phyloP scores from a whole-genome alignment of 23 tunicate genomes.

The Diplosoma virens region DNA sequence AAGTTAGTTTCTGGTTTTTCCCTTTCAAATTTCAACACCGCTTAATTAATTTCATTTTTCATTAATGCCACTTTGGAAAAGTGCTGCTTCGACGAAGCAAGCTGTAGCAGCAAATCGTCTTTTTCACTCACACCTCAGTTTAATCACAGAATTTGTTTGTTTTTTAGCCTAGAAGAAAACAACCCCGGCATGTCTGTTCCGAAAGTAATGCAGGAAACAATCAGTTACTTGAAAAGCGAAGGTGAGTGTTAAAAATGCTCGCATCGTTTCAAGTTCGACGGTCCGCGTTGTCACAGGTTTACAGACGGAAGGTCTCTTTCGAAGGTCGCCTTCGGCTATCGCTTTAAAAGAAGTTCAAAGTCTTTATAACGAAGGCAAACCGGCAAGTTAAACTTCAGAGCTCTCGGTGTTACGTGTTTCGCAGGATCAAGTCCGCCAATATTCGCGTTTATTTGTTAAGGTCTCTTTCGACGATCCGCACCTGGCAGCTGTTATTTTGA shows the following conservation, averaged over 20 bases:
- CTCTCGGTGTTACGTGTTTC: background rate
- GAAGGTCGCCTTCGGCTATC: slow-evolving; percentile 78
- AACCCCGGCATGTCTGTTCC: slow-evolving; percentile 80
- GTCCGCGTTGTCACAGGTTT: slow-evolving; percentile 38
- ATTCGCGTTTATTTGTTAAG: slow-evolving; percentile 25
- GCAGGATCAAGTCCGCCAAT: background rate
- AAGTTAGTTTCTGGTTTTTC: too few species aligned
- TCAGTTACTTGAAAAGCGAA: slow-evolving; percentile 41
- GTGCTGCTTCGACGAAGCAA: background rate
- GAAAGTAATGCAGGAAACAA: slow-evolving; percentile 76
- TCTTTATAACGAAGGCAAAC: slow-evolving; percentile 62
- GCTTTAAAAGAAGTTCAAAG: slow-evolving; percentile 67
- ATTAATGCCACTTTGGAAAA: too few species aligned
- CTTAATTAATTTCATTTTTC: too few species aligned
- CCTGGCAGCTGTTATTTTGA: slow-evolving; percentile 79
- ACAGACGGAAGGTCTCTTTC: slow-evolving; percentile 65
- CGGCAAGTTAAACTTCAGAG: slow-evolving; percentile 35
- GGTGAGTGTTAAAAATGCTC: slow-evolving; percentile 37
- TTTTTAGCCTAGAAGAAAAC: slow-evolving; percentile 69
- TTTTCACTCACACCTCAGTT: too few species aligned
- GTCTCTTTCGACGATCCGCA: slow-evolving; percentile 73
- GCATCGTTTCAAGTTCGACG: background rate
- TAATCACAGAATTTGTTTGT: too few species aligned
- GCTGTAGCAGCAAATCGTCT: background rate
- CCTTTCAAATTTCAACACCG: too few species aligned